Percentiles rank a stretch among this genome's conserved stretches.
These are phyloP conservation scores for Neelides folsomi DNA, from an alignment of 2,888 invertebrate species.

Conservation along the genomic window DNA sequence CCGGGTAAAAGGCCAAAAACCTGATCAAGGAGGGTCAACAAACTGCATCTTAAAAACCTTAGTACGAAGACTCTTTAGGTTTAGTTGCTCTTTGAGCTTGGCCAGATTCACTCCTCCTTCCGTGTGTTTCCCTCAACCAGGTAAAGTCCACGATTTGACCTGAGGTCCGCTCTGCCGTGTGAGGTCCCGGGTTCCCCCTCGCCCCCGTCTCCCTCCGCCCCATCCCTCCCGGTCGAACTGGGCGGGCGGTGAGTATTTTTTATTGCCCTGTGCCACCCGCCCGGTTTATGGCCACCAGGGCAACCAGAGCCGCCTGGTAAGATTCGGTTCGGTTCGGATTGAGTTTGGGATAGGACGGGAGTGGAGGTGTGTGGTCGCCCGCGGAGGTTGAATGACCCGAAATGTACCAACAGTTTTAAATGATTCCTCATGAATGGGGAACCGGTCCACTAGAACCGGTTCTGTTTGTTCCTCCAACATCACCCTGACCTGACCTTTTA, in stretches of 20 bases:
- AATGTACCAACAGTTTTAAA: conserved; percentile 1
- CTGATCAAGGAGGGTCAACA: conserved; percentile 33
- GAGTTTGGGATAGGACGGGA: too few relatives aligned
- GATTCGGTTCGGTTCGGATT: too few relatives aligned
- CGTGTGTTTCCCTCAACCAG: neutral
- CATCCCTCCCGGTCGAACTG: too few relatives aligned
- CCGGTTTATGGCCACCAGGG: too few relatives aligned
- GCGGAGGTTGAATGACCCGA: conserved; percentile 17
- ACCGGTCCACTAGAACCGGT: neutral
- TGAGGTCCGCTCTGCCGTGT: too few relatives aligned
- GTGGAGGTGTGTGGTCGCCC: too few relatives aligned
- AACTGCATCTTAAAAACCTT: conserved; percentile 34
- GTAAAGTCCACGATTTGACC: too few relatives aligned
- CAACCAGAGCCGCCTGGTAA: too few relatives aligned
- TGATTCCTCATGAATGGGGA: neutral
- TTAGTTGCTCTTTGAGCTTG: conserved; percentile 31
- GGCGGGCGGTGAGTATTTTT: too few relatives aligned
- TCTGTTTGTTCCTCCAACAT: conserved; percentile 3
- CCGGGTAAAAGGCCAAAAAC: conserved; percentile 34
- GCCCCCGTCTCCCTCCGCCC: too few relatives aligned
- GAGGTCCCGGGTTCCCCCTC: too few relatives aligned
- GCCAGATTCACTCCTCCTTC: conserved; percentile 20
- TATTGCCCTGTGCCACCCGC: too few relatives aligned
- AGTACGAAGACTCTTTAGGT: conserved; percentile 32
- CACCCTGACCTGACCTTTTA: conserved; percentile 12